Base-by-base conservation (phyloP, 2,113 vertebrate genomes). In the Motacilla tschutschensis region DNA sequence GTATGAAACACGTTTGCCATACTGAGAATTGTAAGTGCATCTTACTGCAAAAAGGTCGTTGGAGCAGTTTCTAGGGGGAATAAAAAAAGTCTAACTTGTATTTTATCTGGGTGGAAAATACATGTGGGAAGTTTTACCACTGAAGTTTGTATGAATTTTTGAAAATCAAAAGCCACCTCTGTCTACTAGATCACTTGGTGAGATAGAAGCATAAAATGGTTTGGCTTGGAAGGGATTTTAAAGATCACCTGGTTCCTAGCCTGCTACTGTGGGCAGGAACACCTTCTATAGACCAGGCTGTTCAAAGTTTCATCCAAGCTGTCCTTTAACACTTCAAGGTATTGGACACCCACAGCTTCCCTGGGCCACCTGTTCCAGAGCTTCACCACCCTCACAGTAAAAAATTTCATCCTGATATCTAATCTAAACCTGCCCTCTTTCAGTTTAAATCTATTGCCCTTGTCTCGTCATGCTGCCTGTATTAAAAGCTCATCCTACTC, bases 1-100 rank as follows among this genome's bases (percentile, higher is more conserved):
- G 92, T 77, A 92, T 92, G 84, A 93, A 89, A 82, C 89, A 91
- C 13, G 4, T 92, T 95, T 96, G 88, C 58, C 64, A 83, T 91
- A 85, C 44, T 55, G 46, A 72, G 80, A 92, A 90, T 88, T 3
- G 2, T 65, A 85, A 91, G 81, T 70, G 58, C 29, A 53, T 82
- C 79, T 85, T 88, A 79, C 81, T 81, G 57, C 53, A 83, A 72
- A 80, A 74, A 87, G 13, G 63, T 70, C 40, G 13, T 50, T 29
- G 4, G n/a, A 69, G 77, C 53, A 46, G 15, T 63, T 92, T 89
- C 75, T 73, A 67, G 21, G 26, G 35, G 53, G 21, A 64, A 67
- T 74, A 59, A 71, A 65, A 72, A 78, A 78, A 35, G 13, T 53
- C 79, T 92, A 29, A 35, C 38, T 46, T 71, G 19, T 50, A 35